A percentile compares a stretch with the other conserved stretches of the same genome.
Conservation (phyloP, 2,888 invertebrate species). For the Bombylius major region DNA sequence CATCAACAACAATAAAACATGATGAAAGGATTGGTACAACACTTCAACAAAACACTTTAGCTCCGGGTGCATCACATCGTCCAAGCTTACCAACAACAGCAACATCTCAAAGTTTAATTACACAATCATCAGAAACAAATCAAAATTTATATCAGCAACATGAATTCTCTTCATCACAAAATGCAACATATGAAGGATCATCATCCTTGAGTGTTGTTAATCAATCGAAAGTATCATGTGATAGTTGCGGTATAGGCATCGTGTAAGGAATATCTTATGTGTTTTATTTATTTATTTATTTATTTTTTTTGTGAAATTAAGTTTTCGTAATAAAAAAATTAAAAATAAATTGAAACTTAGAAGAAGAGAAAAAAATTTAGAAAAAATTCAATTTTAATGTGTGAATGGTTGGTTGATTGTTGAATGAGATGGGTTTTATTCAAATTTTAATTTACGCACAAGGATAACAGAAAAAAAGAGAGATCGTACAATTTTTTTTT, state of each 20-base stretch:
- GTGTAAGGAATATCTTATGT: constrained; percentile 25
- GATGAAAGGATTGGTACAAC: constrained; percentile 37
- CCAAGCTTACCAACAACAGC: constrained; percentile 36
- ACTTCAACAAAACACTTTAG: constrained; percentile 44
- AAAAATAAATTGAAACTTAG: too few relatives aligned
- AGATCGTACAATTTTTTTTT: too few relatives aligned
- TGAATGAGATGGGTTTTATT: too few relatives aligned
- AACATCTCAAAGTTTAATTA: constrained; percentile 21
- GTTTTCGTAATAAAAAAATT: too few relatives aligned
- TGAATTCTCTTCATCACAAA: neutral
- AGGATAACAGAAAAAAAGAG: too few relatives aligned
- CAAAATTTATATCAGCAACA: too few relatives aligned
- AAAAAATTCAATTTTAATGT: too few relatives aligned
- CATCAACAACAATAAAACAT: neutral
- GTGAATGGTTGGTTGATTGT: too few relatives aligned
- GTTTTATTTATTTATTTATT: too few relatives aligned
- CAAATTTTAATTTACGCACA: too few relatives aligned
- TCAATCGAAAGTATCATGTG: constrained; percentile 25
- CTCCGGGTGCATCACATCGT: constrained; percentile 42
- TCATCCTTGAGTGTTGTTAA: constrained; percentile 8
- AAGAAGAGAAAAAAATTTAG: too few relatives aligned
- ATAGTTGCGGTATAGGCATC: constrained; percentile 35
- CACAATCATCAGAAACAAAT: neutral
- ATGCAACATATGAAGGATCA: neutral
- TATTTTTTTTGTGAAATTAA: too few relatives aligned